phyloP scores from a whole-genome alignment of 2,113 vertebrate species.

The Heterochromis multidens region DNA sequence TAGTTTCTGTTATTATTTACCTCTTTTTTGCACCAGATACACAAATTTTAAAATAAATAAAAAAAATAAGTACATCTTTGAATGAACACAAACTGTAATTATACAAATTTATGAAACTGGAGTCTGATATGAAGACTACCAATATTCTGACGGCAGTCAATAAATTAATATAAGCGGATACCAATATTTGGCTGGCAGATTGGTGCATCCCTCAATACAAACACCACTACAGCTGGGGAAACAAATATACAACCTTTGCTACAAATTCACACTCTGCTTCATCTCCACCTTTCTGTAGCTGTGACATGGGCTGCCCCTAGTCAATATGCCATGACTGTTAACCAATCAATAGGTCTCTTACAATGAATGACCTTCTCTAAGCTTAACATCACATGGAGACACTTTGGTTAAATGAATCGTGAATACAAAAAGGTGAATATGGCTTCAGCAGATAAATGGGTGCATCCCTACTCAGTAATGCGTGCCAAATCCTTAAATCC shows the following conservation, averaged over 20 bases:
- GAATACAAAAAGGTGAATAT: slow-evolving; percentile 32
- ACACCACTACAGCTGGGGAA: background rate
- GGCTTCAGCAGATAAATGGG: background rate
- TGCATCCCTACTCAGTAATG: background rate
- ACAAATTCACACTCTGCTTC: background rate
- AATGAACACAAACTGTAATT: background rate
- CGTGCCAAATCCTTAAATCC: background rate
- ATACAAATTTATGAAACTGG: background rate
- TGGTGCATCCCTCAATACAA: background rate
- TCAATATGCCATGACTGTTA: slow-evolving; percentile 53
- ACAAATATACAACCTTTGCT: background rate
- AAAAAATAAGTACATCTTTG: background rate
- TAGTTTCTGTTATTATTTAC: background rate
- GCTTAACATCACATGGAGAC: slow-evolving; percentile 43
- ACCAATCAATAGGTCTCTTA: slow-evolving; percentile 42
- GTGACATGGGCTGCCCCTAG: background rate
- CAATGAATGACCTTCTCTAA: slow-evolving; percentile 26
- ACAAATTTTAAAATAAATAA: background rate
- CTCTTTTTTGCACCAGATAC: background rate
- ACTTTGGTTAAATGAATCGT: slow-evolving; percentile 57
- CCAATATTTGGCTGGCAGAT: background rate
- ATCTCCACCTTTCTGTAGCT: background rate
- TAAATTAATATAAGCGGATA: background rate
- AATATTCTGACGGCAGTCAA: too few species aligned
- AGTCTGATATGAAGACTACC: background rate